A percentile compares a stretch with the other conserved stretches of the same genome.
phyloP scores from a whole-genome alignment of 2,113 vertebrate genomes.

The Sigmodon hispidus region DNA sequence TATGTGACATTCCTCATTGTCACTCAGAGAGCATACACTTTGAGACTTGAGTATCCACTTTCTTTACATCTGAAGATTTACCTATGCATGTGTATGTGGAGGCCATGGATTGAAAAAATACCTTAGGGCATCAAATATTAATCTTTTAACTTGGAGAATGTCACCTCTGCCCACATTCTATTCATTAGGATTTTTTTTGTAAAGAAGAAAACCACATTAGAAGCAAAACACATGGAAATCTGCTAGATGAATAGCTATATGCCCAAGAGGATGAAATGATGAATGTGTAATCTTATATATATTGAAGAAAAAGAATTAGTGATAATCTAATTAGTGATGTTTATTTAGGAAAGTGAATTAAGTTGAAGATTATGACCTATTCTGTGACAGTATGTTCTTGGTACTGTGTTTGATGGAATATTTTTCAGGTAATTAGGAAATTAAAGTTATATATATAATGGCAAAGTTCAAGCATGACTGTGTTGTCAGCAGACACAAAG shows the following conservation, averaged over 20 bases:
- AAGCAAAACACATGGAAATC: neutral
- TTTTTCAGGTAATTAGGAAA: neutral
- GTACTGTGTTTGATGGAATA: neutral
- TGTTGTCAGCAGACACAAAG: neutral
- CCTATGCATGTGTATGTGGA: neutral
- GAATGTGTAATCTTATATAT: neutral
- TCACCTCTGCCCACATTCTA: neutral
- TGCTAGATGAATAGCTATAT: neutral
- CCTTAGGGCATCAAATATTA: neutral
- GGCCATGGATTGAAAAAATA: neutral
- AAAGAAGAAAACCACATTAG: neutral
- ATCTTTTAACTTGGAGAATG: neutral
- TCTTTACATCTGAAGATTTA: neutral
- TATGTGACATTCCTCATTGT: neutral
- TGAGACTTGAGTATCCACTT: neutral
- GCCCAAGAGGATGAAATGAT: neutral
- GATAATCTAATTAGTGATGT: neutral
- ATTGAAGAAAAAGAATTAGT: neutral
- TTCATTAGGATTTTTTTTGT: neutral
- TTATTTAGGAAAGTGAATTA: constrained; percentile 13
- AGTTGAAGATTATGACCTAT: neutral
- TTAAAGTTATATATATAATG: constrained; percentile 1
- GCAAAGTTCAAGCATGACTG: neutral
- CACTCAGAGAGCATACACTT: neutral
- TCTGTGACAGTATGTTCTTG: neutral